These are phyloP conservation scores for Chaetodon auriga DNA, from an alignment of 2,113 vertebrate genomes.

Conservation along the genomic window DNA sequence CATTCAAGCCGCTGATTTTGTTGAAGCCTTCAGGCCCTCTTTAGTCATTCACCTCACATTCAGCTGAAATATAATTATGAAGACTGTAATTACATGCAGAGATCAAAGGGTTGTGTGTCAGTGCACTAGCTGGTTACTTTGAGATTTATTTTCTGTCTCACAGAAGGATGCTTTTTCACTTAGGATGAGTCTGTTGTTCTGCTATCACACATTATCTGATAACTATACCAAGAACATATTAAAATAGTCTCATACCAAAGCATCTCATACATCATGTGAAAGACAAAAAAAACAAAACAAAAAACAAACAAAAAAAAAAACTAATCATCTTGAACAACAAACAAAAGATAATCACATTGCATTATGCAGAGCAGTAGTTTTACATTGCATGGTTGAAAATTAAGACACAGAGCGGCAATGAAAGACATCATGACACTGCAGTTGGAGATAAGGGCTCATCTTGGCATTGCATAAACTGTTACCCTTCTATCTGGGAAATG, in stretches of 20 bases:
- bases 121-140: slow-evolving; percentile 37
- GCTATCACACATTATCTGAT: background rate
- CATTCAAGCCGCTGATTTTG: slow-evolving; percentile 45
- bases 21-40: slow-evolving; percentile 51
- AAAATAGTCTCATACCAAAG: background rate
- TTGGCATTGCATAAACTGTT: slow-evolving; percentile 29
- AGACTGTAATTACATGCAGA: slow-evolving; percentile 70
- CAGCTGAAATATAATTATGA: slow-evolving; percentile 67
- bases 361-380: background rate
- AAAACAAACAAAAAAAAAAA: too few relatives aligned
- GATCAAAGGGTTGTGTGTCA: slow-evolving; percentile 70
- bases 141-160: slow-evolving; percentile 40
- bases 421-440: background rate
- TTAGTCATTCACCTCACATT: slow-evolving; percentile 68
- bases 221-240: background rate
- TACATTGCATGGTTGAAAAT: slow-evolving; percentile 4
- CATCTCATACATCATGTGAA: background rate
- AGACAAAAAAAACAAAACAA: too few relatives aligned
- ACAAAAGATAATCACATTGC: background rate
- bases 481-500: slow-evolving; percentile 63
- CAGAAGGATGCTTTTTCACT: background rate
- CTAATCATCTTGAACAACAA: background rate
- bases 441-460: background rate
- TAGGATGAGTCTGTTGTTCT: background rate
- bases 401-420: background rate